Base-by-base conservation (phyloP, 2,113 vertebrate genomes). In the Recurvirostra avosetta region DNA sequence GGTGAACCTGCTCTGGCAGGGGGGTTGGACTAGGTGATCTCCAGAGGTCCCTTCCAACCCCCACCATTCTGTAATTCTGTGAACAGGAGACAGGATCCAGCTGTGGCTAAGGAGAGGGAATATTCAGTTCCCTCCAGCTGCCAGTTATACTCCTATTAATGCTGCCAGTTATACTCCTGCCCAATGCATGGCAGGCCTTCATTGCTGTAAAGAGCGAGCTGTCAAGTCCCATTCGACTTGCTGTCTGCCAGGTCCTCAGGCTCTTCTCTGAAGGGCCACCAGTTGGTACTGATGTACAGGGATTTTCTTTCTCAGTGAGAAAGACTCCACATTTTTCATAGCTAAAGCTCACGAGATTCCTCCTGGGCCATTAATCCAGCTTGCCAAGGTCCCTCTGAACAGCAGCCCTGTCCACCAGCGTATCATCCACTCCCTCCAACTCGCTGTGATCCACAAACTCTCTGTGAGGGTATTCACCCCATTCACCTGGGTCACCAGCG, bases 401-500 rank as follows among this genome's bases (percentile, higher is more conserved):
- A 4, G n/a, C 29, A 90, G 72, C 20, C 17, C 17, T 12, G 23
- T 55, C 53, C 70, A 23, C 12, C 59, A 53, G 59, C 3, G 3
- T 23, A 27, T 41, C 41, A 47, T 6, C 32, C 73, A 25, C 18
- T 43, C 45, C 21, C 43, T 50, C 45, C 78, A 84, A 38, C 10
- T 5, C 15, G 3, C n/a, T 43, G 5, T 15, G 52, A 79, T 41
- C 17, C 50, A 26, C 74, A 50, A 63, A 30, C 36, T 26, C 22
- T 0, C 38, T 11, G 41, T 1, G 1, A 41, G 12, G 7, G 21
- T 12, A 18, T 49, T 41, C 43, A 40, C 4, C 8, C 26, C 34
- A 6, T 8, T 29, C 29, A 18, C 13, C 15, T 15, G 8, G n/a
- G 17, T 25, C 72, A 70, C 50, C 61, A 30, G 30, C 0, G 10